A percentile compares a stretch with the other conserved stretches of the same genome.
Evolutionary conservation across 2,888 invertebrate genomes (phyloP).

Genomic region (Steinernema carpocapsae): DNA sequence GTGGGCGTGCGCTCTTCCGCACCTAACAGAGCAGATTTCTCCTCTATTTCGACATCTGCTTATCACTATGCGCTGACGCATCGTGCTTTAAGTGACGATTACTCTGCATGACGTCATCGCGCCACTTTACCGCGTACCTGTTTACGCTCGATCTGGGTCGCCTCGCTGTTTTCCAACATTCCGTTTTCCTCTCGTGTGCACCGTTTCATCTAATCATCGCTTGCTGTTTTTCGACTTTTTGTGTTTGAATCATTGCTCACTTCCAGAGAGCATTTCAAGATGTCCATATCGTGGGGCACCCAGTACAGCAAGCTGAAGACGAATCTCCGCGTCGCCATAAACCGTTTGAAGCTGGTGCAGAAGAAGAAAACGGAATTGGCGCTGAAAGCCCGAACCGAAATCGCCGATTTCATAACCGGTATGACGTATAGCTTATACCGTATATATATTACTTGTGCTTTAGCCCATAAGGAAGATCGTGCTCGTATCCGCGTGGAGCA

Average conservation of each 20-base stretch:
- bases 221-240: neutral
- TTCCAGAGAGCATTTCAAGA: constrained; percentile 36
- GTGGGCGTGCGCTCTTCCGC: no score
- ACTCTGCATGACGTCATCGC: no score
- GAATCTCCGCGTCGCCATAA: constrained; percentile 87
- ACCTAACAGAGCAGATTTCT: no score
- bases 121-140: no score
- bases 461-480: constrained; percentile 72
- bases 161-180: no score
- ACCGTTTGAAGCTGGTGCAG: constrained; percentile 89
- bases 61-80: no score
- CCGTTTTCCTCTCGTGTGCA: no score
- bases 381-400: constrained; percentile 93
- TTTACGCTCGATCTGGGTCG: no score
- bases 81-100: no score
- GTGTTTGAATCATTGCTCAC: neutral
- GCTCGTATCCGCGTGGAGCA: constrained; percentile 97
- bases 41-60: no score
- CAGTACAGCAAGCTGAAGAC: constrained; percentile 93
- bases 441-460: neutral
- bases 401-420: constrained; percentile 90
- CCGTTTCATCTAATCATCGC: no score
- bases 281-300: constrained; percentile 78
- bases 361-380: constrained; percentile 97
- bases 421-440: constrained; percentile 71